A percentile compares a stretch with the other conserved stretches of the same genome.
Evolutionary conservation across 2,888 invertebrate genomes (phyloP).

Genomic region (Drosophila eohydei): DNA sequence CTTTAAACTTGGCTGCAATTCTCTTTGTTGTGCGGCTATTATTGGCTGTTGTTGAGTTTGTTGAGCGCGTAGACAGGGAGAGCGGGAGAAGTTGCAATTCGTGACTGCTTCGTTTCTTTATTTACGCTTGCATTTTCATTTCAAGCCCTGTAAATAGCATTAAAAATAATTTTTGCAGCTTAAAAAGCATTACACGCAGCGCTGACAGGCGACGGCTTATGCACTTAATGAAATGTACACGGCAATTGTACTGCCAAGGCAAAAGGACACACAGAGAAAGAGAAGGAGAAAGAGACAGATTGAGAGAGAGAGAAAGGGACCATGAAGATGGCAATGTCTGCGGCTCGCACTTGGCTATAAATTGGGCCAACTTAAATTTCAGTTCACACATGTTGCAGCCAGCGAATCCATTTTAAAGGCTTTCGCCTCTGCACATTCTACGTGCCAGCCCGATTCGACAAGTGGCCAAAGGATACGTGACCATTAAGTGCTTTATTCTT

Average conservation of each 20-base stretch:
- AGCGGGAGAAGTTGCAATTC: constrained; percentile 37
- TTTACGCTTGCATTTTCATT: constrained; percentile 78
- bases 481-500: constrained; percentile 22
- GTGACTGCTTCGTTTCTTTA: constrained; percentile 66
- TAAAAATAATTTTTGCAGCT: constrained; percentile 80
- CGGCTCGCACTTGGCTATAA: constrained; percentile 50
- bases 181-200: constrained; percentile 63
- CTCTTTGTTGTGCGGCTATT: constrained; percentile 20
- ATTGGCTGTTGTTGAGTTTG: constrained; percentile 21
- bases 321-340: constrained; percentile 42
- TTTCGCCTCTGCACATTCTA: constrained; percentile 25
- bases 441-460: constrained; percentile 27
- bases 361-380: constrained; percentile 74
- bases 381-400: constrained; percentile 53
- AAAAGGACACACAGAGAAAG: constrained; percentile 2
- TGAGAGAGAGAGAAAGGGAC: not conserved
- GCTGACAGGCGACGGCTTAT: constrained; percentile 78
- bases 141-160: constrained; percentile 73
- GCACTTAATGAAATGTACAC: constrained; percentile 82
- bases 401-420: constrained; percentile 61
- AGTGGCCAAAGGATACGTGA: constrained; percentile 4
- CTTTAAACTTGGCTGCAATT: constrained; percentile 42
- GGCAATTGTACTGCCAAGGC: constrained; percentile 65
- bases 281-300: not conserved
- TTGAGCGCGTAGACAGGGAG: not conserved